These are phyloP conservation scores for Brachionus manjavacas DNA, from an alignment of 1,140 invertebrate species.

Conservation along the genomic window DNA sequence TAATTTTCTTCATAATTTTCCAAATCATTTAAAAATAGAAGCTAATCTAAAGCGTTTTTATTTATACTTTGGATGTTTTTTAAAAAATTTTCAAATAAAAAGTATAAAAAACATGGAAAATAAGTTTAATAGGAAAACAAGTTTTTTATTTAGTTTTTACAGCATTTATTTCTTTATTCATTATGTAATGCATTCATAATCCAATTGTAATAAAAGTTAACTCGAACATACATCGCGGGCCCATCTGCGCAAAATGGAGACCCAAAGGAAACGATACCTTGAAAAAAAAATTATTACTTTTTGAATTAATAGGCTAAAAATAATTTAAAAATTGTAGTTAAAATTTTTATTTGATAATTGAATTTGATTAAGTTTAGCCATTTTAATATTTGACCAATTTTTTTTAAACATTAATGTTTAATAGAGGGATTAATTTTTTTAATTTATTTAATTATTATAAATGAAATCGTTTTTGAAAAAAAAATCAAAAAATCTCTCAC, in stretches of 20 bases:
- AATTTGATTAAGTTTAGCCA: too few relatives aligned
- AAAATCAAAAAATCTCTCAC: too few relatives aligned
- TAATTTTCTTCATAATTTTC: too few relatives aligned
- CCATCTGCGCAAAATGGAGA: not conserved
- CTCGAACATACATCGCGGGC: not conserved
- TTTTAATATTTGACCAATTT: too few relatives aligned
- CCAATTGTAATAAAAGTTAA: constrained; percentile 13
- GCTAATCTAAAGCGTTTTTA: not conserved
- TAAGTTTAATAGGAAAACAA: not conserved
- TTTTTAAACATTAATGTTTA: too few relatives aligned
- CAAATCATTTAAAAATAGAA: not conserved
- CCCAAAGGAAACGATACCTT: constrained; percentile 16
- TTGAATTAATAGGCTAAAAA: not conserved
- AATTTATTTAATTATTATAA: too few relatives aligned
- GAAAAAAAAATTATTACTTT: not conserved
- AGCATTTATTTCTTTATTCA: not conserved
- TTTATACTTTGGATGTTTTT: not conserved
- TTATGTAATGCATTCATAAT: not conserved
- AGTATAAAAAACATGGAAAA: not conserved
- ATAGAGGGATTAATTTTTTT: too few relatives aligned
- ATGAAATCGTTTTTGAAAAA: too few relatives aligned
- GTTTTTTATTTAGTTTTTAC: not conserved
- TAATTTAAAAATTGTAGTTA: too few relatives aligned
- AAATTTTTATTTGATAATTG: too few relatives aligned
- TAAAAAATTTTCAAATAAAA: not conserved